A percentile compares a stretch with the other conserved stretches of the same genome.
These are phyloP conservation scores for Amblyteles armatorius DNA, from an alignment of 2,888 invertebrate genomes.

Conservation along the genomic window DNA sequence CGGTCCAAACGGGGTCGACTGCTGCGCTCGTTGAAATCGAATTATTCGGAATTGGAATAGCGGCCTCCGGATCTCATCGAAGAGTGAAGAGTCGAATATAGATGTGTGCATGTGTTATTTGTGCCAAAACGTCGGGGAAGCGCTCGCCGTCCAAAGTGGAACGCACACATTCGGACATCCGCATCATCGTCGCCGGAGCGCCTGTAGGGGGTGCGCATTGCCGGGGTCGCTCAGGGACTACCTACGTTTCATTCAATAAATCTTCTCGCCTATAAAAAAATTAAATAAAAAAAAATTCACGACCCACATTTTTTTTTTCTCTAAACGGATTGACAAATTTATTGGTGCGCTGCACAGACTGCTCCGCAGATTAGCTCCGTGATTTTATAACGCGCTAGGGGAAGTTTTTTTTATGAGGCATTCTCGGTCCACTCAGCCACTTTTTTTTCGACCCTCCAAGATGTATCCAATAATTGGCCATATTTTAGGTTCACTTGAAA, in stretches of 20 bases:
- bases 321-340: neutral
- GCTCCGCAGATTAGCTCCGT: neutral
- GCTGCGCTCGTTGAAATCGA: slow-evolving; percentile 9
- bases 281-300: neutral
- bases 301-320: too few relatives aligned
- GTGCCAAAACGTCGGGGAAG: slow-evolving; percentile 11
- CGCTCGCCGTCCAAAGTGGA: slow-evolving; percentile 26
- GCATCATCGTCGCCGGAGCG: neutral
- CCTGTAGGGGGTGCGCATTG: slow-evolving; percentile 16
- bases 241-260: neutral
- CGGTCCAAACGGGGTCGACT: neutral
- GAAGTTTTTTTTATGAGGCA: neutral
- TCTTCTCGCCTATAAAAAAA: neutral
- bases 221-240: neutral
- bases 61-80: slow-evolving; percentile 10
- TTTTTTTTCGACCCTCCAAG: too few relatives aligned
- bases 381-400: neutral
- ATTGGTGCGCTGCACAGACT: neutral
- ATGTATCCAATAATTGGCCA: too few relatives aligned
- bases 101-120: neutral
- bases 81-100: slow-evolving; percentile 11
- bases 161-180: slow-evolving; percentile 34
- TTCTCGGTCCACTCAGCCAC: too few relatives aligned
- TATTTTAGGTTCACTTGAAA: neutral
- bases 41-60: neutral